A percentile compares a stretch with the other conserved stretches of the same genome.
Conservation (phyloP, 2,113 vertebrate genomes). For the Baryphthengus martii region DNA sequence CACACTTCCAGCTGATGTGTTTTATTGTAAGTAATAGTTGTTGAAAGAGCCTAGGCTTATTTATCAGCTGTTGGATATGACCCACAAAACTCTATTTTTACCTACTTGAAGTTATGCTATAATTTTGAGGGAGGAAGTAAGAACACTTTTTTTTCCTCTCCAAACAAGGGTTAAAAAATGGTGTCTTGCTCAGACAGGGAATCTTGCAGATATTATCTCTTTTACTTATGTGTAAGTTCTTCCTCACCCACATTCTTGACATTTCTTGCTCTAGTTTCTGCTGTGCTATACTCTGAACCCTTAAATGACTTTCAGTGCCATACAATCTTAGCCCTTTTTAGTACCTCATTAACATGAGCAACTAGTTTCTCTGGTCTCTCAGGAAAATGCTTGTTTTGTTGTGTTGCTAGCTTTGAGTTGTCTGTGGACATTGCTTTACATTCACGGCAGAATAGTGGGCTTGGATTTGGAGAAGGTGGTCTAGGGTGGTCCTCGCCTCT, state of each 20-base stretch:
- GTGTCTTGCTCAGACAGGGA: neutral
- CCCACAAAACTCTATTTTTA: constrained; percentile 34
- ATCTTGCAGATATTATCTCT: neutral
- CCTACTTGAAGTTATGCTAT: neutral
- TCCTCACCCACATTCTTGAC: constrained; percentile 14
- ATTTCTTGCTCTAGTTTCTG: neutral
- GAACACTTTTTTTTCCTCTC: rapidly evolving
- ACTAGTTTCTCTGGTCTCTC: neutral
- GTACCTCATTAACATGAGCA: neutral
- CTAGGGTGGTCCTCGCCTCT: neutral
- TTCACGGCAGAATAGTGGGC: neutral
- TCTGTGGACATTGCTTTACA: neutral
- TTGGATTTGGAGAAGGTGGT: neutral
- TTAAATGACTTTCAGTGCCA: neutral
- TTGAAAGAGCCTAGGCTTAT: constrained; percentile 10
- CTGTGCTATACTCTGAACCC: neutral
- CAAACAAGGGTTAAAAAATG: neutral
- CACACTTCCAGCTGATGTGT: neutral
- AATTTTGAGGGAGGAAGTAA: neutral
- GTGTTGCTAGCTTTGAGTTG: neutral
- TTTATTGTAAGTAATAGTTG: neutral
- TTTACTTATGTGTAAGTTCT: neutral
- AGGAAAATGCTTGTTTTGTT: neutral
- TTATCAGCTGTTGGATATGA: constrained; percentile 23
- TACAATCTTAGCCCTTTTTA: neutral